Percentiles rank a stretch among this genome's conserved stretches.
Conservation (phyloP, 2,888 invertebrate species). For the Heliconius erato region DNA sequence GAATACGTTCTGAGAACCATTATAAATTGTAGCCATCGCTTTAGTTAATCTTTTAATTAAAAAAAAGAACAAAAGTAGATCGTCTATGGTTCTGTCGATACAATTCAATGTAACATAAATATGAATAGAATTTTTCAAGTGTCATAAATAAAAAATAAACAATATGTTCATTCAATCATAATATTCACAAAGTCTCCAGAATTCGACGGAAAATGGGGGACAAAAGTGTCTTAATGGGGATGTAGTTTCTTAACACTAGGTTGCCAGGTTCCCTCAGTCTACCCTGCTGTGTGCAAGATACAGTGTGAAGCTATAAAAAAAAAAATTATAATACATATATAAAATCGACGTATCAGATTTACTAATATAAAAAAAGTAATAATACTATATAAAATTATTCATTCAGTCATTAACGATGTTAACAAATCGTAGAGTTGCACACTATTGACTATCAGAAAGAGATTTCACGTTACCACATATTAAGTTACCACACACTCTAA, state of each 20-base stretch:
- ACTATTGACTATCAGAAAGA: conserved; percentile 2
- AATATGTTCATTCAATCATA: too few relatives aligned
- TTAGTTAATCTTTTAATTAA: neutral
- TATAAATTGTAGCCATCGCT: neutral
- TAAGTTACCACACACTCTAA: conserved; percentile 4
- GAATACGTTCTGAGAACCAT: conserved; percentile 1
- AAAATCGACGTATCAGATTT: too few relatives aligned
- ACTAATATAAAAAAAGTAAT: too few relatives aligned
- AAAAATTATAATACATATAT: too few relatives aligned
- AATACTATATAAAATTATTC: neutral
- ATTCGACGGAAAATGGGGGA: too few relatives aligned
- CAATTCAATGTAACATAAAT: neutral
- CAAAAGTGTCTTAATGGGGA: too few relatives aligned
- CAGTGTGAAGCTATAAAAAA: too few relatives aligned
- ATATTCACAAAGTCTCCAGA: too few relatives aligned
- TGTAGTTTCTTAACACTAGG: too few relatives aligned
- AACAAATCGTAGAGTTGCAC: conserved; percentile 6
- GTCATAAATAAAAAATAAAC: too few relatives aligned
- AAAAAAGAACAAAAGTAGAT: neutral
- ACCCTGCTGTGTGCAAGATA: neutral
- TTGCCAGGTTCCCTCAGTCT: too few relatives aligned
- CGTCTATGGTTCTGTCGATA: neutral
- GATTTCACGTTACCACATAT: neutral
- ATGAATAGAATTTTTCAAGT: neutral
- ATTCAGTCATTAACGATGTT: neutral